Evolutionary conservation across 2,113 vertebrate species (phyloP), one percentile per base, ranked within the genome.

Genomic region (Eira barbara): DNA sequence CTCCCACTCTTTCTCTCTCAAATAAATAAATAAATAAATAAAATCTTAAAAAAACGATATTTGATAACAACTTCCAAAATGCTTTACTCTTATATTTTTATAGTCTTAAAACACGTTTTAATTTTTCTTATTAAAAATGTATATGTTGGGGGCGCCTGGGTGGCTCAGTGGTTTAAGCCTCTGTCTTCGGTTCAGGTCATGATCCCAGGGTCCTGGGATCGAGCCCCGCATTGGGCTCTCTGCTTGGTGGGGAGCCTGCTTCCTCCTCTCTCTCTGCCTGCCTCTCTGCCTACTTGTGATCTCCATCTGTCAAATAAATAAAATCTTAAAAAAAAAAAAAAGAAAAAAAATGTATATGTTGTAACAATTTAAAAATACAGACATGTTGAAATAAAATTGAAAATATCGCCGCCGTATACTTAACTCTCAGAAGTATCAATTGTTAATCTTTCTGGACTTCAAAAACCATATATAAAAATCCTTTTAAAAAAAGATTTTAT

Each of bases 381-480:
- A 67, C 47, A 12, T 93, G 5, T 81, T 91, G 42, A 96, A 94
- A 85, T 69, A 89, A 94, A 97, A 82, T 67, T 45, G 2, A 89
- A 85, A 76, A 47, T 57, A 10, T 91, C 4, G 12, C 7, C 12
- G 74, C 18, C 55, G 6, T 79, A 63, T 85, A 95, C 2, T 23
- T 20, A 69, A 7, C 88, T 71, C 49, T 90, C 36, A 42, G 69
- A 95, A 18, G 17, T 63, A 59, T 59, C 47, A 61, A 67, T 14
- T 67, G 36, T 93, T 93, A 67, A 91, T 49, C 17, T 74, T 84
- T 76, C 9, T 81, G 52, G 20, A 95, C 31, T 86, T 61, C 52
- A 89, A 96, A 17, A 20, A 52, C 6, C 6, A 63, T 18, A 83
- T 13, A 63, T 34, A 65, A 10, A 85, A 52, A 49, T 55, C 3